Evolutionary conservation across 2,888 invertebrate species (phyloP), one percentile per base, ranked within the genome.

Genomic region (Chaetogeoica ovagalla): DNA sequence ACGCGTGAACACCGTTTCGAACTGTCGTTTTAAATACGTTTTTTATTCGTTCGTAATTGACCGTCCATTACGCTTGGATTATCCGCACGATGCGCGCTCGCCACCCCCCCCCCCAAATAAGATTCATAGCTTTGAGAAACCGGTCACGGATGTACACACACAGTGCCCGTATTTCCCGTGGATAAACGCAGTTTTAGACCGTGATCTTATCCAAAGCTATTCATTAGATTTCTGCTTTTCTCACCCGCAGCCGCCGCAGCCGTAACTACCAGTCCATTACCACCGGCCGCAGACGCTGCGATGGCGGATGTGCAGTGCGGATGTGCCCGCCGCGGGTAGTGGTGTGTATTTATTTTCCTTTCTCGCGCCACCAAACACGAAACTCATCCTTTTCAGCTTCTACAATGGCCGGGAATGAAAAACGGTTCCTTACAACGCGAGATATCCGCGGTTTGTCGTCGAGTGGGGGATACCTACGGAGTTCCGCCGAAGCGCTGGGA

Each of bases 361-460:
- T 75, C 21, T 75, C 57, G 55, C 23, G 23, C 57, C 66, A 23
- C 57, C 75, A 8, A 59, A 75, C 66, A 21, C n/a, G 59, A 75
- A 66, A 75, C 75, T 75, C 59, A 59, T 66, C 74, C 75, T 57
- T 72, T 75, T 68, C 43, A 43, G 59, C 15, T 30, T 17, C 75
- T 19, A 66, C 66, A 57, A 55, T 15, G 59, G 43, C 19, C 23
- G 39, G 39, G 55, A 37, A 76, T n/a, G 66, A 59, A 59, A 68
- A 68, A 59, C 74, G 23, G 43, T 59, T 48, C 30, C 72, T 23
- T 59, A 30, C 19, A 23, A 57, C 37, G 23, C 30, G 52, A 69
- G 55, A 55, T 43, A 43, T 7, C 43, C 9, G 43, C 43, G 7
- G 43, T 30, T 30, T 30, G 30, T 30, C 4, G 30, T 30, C 4